Evolutionary conservation across 2,113 vertebrate species (phyloP), one percentile per base, ranked within the genome.

Genomic region (Nycticorax nycticorax): DNA sequence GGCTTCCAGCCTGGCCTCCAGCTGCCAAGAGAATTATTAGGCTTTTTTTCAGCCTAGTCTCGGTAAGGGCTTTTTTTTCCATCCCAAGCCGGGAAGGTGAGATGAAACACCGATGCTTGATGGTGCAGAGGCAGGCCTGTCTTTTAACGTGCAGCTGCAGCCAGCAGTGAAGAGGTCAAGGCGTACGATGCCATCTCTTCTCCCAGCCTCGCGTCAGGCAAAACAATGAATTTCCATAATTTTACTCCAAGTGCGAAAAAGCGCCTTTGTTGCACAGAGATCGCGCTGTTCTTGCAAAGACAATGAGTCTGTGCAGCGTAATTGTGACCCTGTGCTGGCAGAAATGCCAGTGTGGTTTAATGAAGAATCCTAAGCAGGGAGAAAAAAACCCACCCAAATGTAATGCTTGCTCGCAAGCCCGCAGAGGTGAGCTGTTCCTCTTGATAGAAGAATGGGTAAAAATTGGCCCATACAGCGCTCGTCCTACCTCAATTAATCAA

Each of bases 1-100:
- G 84, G 37, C 56, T 91, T 85, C 60, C 72, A 90, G 48, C 68
- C 62, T 2, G 7, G 39, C 56, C 53, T 95, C 71, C 37, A 67
- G 91, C 86, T 89, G 76, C 79, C 67, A 63, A 59, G 68, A 77
- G 88, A 89, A 91, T 92, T 69, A 91, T 94, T 73, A 69, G 63
- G 24, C 37, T 67, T 82, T 93, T 84, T 89, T 85, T 37, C 88
- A 92, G 90, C 39, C 56, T 63, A 10, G n/a, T 43, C 81, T 78
- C 35, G 43, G 57, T 32, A 45, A 72, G 57, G 62, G 47, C 1
- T 78, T 82, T 89, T 53, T 72, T 37, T 62, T 33, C 8, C 78
- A 68, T 92, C 94, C 53, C 33, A 28, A 64, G 60, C 37, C 39
- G 56, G 82, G 82, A 82, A 78, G 91, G 92, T 76, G 82, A 92